A percentile compares a stretch with the other conserved stretches of the same genome.
phyloP scores from a whole-genome alignment of 2,888 invertebrate genomes.

The Sinotaia quadrata region DNA sequence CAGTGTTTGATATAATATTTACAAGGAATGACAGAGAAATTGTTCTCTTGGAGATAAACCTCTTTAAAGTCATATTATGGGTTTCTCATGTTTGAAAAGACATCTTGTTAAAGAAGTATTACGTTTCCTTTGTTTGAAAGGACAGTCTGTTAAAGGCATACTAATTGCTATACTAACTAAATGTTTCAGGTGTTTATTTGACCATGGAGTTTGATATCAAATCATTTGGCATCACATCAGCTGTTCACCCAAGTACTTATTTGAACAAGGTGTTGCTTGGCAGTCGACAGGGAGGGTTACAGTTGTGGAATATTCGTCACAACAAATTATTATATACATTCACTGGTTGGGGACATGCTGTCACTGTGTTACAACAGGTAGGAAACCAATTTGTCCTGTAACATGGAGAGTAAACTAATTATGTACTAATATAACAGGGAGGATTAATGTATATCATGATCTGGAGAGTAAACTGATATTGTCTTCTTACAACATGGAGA shows the following conservation, averaged over 20 bases:
- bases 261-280: conserved; percentile 93
- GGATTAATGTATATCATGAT: too few relatives aligned
- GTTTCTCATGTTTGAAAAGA: not conserved
- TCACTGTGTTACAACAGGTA: conserved; percentile 84
- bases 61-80: too few relatives aligned
- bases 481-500: too few relatives aligned
- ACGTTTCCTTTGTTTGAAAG: not conserved
- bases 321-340: conserved; percentile 79
- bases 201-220: conserved; percentile 74
- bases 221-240: conserved; percentile 83
- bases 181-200: conserved; percentile 65
- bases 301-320: conserved; percentile 91
- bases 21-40: too few relatives aligned
- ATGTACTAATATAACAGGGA: too few relatives aligned
- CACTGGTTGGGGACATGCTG: conserved; percentile 80
- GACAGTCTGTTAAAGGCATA: not conserved
- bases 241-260: conserved; percentile 95
- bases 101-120: not conserved
- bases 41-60: too few relatives aligned
- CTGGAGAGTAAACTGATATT: too few relatives aligned
- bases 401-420: too few relatives aligned
- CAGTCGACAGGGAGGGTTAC: conserved; percentile 86
- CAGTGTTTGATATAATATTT: too few relatives aligned
- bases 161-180: not conserved
- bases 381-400: too few relatives aligned